Evolutionary conservation across 2,113 vertebrate species (phyloP).

Genomic region (Thryonomys swinderianus): DNA sequence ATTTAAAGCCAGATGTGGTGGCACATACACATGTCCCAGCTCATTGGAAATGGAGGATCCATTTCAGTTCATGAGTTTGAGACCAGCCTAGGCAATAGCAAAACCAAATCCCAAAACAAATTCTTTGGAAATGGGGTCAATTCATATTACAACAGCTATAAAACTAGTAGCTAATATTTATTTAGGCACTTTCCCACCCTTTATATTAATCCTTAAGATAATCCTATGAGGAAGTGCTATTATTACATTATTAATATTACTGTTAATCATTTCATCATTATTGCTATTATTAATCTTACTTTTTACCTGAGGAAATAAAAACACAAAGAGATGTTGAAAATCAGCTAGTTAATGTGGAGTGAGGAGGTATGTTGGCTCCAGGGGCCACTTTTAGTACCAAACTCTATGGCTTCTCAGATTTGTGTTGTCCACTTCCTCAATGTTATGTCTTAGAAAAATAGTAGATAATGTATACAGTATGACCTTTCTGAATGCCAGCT

Average conservation of each 20-base stretch:
- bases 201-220: neutral
- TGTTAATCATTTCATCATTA: neutral
- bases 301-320: neutral
- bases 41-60: neutral
- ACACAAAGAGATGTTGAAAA: neutral
- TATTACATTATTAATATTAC: neutral
- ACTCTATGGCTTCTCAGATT: neutral
- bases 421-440: neutral
- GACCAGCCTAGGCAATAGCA: neutral
- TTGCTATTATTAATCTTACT: neutral
- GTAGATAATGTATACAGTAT: neutral
- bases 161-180: neutral
- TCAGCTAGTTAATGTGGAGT: neutral
- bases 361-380: neutral
- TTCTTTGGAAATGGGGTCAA: constrained; percentile 38
- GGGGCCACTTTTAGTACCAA: neutral
- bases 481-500: neutral
- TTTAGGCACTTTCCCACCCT: neutral
- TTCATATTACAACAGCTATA: neutral
- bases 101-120: neutral
- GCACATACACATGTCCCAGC: neutral
- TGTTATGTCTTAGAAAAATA: neutral
- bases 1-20: neutral
- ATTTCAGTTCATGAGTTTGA: neutral
- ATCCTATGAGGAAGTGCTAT: neutral